Conservation (phyloP, 2,797 vertebrate genomes). For the Gallinago nigripennis region DNA sequence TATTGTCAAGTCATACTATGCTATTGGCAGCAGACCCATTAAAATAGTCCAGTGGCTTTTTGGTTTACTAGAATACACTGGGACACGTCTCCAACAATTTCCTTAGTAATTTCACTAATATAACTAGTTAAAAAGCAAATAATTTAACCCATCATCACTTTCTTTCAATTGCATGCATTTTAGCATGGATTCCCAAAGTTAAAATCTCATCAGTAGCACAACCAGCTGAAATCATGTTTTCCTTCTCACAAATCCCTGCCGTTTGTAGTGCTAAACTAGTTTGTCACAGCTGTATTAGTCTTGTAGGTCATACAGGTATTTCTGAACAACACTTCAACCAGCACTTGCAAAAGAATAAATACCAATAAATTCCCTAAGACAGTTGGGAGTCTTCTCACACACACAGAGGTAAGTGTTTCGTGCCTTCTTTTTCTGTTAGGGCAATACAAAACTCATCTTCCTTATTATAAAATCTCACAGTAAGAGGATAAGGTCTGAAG, state of each 20-base stretch:
- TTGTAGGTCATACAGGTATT: neutral
- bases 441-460: neutral
- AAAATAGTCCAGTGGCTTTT: neutral
- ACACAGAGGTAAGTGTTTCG: neutral
- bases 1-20: neutral
- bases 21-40: neutral
- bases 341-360: neutral
- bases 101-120: neutral
- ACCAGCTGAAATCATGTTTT: neutral
- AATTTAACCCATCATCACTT: neutral
- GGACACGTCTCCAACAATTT: neutral
- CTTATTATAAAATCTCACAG: neutral
- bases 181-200: neutral
- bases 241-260: neutral
- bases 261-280: neutral
- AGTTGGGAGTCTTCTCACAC: neutral
- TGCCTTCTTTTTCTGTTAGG: neutral
- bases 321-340: neutral
- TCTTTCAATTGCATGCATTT: neutral
- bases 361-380: neutral
- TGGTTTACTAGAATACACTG: neutral
- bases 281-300: neutral
- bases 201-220: neutral
- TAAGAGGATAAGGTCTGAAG: neutral
- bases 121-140: neutral